Conservation (phyloP, 2,888 invertebrate species). For the Chalcis sispes region DNA sequence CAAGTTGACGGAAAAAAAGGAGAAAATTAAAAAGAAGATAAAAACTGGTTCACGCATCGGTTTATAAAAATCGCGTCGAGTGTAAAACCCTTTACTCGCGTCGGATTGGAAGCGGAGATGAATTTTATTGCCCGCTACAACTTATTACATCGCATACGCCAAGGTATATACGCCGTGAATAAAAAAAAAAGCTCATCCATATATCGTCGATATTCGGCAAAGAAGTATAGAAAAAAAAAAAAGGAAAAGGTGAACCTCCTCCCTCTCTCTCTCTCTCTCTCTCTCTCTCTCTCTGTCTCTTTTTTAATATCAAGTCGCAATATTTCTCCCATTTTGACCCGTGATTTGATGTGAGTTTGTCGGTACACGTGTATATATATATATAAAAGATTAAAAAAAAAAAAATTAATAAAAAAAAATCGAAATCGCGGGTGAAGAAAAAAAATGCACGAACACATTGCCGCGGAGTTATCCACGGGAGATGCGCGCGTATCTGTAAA, state of each 20-base stretch:
- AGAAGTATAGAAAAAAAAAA: slow-evolving; percentile 2
- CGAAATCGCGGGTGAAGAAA: neutral
- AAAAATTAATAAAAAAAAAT: neutral
- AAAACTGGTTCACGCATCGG: no score
- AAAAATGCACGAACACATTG: neutral
- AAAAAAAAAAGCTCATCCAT: slow-evolving; percentile 18
- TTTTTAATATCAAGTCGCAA: slow-evolving; percentile 52
- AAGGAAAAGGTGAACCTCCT: no score
- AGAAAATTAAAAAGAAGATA: no score
- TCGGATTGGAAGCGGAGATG: slow-evolving; percentile 32
- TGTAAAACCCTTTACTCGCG: slow-evolving; percentile 18
- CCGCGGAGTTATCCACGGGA: neutral
- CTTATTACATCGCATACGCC: slow-evolving; percentile 30
- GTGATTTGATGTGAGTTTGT: slow-evolving; percentile 16
- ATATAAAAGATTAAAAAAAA: neutral
- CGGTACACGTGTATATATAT: neutral
- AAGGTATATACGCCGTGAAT: neutral
- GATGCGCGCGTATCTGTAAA: neutral
- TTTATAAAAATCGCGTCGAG: slow-evolving; percentile 20
- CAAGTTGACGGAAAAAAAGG: no score
- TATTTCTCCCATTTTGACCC: slow-evolving; percentile 45
- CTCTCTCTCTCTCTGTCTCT: no score
- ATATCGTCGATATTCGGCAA: neutral
- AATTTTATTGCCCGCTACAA: slow-evolving; percentile 40
- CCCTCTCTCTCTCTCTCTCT: no score